Percentiles rank a stretch among this genome's conserved stretches.
Conservation (phyloP, 1,140 invertebrate genomes). For the Drosophila kurseongensis region DNA sequence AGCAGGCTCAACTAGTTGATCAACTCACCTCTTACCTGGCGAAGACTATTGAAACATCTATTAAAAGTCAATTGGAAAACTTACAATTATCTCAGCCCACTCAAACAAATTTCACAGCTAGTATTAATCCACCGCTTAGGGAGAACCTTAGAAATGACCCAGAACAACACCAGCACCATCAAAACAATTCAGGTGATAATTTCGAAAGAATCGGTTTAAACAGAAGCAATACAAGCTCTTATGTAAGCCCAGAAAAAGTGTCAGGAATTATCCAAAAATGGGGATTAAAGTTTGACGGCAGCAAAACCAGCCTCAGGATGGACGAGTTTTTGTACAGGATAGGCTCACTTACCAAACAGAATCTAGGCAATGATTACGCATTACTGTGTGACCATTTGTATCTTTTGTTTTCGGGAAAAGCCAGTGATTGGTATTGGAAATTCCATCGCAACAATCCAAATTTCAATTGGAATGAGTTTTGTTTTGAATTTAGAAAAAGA, state of each 20-base stretch:
- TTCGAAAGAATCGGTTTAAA: neutral
- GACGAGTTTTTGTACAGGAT: slow-evolving; percentile 3
- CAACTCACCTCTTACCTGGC: neutral
- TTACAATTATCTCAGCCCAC: neutral
- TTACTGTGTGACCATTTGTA: slow-evolving; percentile 3
- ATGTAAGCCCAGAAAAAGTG: neutral
- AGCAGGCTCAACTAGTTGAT: neutral
- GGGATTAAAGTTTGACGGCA: neutral
- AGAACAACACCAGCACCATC: neutral
- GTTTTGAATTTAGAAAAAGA: too few species aligned
- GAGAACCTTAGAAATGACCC: neutral
- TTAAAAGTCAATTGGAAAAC: neutral
- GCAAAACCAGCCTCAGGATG: neutral
- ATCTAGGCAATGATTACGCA: neutral
- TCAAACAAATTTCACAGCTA: neutral
- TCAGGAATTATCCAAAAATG: neutral
- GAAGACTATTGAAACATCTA: neutral
- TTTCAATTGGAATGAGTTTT: too few species aligned
- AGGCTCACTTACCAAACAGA: slow-evolving; percentile 3
- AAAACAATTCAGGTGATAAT: neutral
- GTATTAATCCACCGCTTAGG: neutral
- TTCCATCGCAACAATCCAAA: too few species aligned
- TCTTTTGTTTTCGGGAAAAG: too few species aligned
- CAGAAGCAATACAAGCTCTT: slow-evolving; percentile 1
- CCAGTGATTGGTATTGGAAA: too few species aligned